phyloP scores from a whole-genome alignment of 1,140 invertebrate genomes.

The Papilio machaon region DNA sequence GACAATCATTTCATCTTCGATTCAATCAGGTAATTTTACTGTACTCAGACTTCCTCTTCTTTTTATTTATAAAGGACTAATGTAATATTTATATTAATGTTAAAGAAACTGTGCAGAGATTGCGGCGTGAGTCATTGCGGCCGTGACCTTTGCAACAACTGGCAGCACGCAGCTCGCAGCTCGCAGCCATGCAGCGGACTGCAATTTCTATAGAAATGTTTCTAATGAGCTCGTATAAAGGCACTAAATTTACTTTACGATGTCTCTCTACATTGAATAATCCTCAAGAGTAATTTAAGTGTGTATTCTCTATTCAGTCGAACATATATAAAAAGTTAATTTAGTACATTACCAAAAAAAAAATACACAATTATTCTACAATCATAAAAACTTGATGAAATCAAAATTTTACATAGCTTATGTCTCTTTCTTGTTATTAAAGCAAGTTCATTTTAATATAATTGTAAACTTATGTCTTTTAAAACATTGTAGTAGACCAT shows the following conservation, averaged over 20 bases:
- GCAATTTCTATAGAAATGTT: conserved; percentile 20
- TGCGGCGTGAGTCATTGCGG: conserved; percentile 6
- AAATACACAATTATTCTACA: too few relatives aligned
- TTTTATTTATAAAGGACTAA: too few relatives aligned
- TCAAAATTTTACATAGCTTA: not conserved
- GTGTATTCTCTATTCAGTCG: too few relatives aligned
- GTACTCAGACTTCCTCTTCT: too few relatives aligned
- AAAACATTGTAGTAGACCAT: not conserved
- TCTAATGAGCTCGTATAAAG: conserved; percentile 8
- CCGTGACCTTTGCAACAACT: conserved; percentile 9
- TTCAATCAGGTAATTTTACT: too few relatives aligned
- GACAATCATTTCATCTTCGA: too few relatives aligned
- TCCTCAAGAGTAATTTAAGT: not conserved
- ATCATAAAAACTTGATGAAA: too few relatives aligned
- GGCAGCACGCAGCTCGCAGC: not conserved
- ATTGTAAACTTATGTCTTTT: not conserved
- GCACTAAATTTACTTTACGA: conserved; percentile 14
- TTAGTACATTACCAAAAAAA: too few relatives aligned
- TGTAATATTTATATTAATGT: not conserved
- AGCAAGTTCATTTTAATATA: not conserved
- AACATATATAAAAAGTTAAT: too few relatives aligned
- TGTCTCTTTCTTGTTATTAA: not conserved
- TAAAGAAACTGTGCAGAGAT: not conserved
- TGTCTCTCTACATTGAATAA: conserved; percentile 14
- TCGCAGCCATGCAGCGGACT: not conserved